phyloP scores from a whole-genome alignment of 2,113 vertebrate genomes.

The Herpetotheres cachinnans region DNA sequence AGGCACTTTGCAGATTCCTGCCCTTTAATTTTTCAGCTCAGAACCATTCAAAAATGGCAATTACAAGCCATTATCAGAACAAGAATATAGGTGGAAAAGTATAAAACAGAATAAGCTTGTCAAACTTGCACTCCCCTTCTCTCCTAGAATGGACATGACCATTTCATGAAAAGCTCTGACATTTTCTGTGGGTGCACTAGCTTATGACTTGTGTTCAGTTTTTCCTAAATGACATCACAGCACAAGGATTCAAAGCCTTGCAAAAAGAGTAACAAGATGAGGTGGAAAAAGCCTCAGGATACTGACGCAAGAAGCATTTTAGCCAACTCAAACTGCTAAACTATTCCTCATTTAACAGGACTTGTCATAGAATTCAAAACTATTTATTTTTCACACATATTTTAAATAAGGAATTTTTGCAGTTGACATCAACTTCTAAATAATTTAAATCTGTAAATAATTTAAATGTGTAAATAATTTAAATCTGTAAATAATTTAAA shows the following conservation, averaged over 20 bases:
- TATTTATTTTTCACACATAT: not conserved
- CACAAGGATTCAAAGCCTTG: not conserved
- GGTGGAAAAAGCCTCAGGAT: not conserved
- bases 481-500: not conserved
- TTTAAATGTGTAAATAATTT: not conserved
- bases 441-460: not conserved
- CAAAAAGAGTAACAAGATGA: not conserved
- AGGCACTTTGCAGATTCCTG: not conserved
- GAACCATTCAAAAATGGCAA: not conserved
- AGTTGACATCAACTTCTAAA: not conserved
- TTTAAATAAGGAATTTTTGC: not conserved
- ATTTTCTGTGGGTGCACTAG: not conserved
- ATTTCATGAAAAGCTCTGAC: not conserved
- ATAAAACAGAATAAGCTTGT: not conserved
- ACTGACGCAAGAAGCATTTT: not conserved
- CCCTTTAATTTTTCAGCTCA: not conserved
- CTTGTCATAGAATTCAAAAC: not conserved
- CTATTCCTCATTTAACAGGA: not conserved
- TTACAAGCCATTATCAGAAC: not conserved
- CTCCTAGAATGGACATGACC: not conserved
- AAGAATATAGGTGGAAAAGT: not conserved
- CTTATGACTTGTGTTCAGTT: not conserved
- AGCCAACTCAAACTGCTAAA: not conserved
- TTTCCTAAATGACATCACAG: not conserved
- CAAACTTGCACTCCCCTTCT: too few species aligned